A percentile compares a stretch with the other conserved stretches of the same genome.
Evolutionary conservation across 2,888 invertebrate species (phyloP).

Genomic region (Lissocephala sabroskyi): DNA sequence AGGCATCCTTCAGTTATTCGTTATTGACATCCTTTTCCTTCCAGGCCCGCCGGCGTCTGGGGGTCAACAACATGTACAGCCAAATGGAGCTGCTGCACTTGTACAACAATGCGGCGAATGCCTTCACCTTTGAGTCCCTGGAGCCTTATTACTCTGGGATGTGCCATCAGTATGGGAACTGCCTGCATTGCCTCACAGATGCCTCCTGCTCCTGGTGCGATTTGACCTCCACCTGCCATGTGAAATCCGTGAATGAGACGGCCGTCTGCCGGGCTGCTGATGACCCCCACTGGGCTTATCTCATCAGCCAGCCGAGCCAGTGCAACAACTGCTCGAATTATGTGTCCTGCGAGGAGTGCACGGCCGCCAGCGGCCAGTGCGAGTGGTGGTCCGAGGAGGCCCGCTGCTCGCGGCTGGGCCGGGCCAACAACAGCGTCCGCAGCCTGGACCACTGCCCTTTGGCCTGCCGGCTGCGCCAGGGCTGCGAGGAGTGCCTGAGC

Average conservation of each 20-base stretch:
- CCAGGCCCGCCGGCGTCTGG: constrained; percentile 76
- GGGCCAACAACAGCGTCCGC: constrained; percentile 79
- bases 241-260: constrained; percentile 80
- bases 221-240: constrained; percentile 80
- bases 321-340: constrained; percentile 93
- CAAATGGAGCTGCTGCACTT: constrained; percentile 86
- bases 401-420: constrained; percentile 85
- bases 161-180: constrained; percentile 85
- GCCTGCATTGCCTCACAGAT: constrained; percentile 89
- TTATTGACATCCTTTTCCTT: no score
- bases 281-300: constrained; percentile 79
- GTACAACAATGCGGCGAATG: constrained; percentile 83
- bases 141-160: constrained; percentile 89
- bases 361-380: constrained; percentile 83
- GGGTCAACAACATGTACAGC: constrained; percentile 74
- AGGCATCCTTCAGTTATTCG: no score
- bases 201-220: constrained; percentile 95
- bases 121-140: constrained; percentile 90
- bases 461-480: constrained; percentile 84
- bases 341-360: constrained; percentile 90
- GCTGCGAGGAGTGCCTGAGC: constrained; percentile 88
- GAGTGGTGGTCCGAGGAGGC: constrained; percentile 96
- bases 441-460: constrained; percentile 81
- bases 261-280: constrained; percentile 36
- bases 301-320: constrained; percentile 85